Base-by-base conservation (phyloP, 2,797 vertebrate genomes). In the Rallus crepitans region DNA sequence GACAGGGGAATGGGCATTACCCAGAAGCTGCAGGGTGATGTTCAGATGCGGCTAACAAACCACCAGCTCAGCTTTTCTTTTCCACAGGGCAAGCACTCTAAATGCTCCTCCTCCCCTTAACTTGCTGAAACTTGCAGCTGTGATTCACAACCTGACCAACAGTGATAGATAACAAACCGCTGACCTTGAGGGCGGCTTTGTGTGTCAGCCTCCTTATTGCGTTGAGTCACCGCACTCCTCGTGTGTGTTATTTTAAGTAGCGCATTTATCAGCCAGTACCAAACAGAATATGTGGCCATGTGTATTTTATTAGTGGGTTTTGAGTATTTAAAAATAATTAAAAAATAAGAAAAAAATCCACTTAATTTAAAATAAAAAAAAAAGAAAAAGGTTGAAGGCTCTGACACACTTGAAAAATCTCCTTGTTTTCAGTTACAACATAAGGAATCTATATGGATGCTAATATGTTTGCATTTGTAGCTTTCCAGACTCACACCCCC, bases 141-240 rank as follows among this genome's bases (percentile, higher is more conserved):
- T 93, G 96, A 97, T 97, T 97, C 97, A 95, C 94, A 96, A 92
- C 95, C 96, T 97, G 96, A 97, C 96, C 96, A 96, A 94, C 78
- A 80, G 90, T 78, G 95, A 96, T 87, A 96, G 92, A 97, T 91
- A 64, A 82, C 95, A 91, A 97, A 93, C 95, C 84, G 86, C 91
- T 89, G 91, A 88, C 94, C 95, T 96, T 95, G 78, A 87, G 92
- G 82, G 95, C 40, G 16, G 80, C 76, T 96, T 70, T 70, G 66
- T 96, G 59, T 65, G 92, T 92, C 92, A 89, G 89, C n/a, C 66
- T 69, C 65, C 59, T 91, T 69, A 93, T 71, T 95, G 94, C 76
- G 7, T 87, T 60, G 82, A 68, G 63, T 82, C 88, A 69, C 92
- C 52, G 5, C 82, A 52, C 60, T 71, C 57, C 79, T 69, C 23